phyloP scores from a whole-genome alignment of 1,140 invertebrate genomes.

The Hirudo medicinalis region DNA sequence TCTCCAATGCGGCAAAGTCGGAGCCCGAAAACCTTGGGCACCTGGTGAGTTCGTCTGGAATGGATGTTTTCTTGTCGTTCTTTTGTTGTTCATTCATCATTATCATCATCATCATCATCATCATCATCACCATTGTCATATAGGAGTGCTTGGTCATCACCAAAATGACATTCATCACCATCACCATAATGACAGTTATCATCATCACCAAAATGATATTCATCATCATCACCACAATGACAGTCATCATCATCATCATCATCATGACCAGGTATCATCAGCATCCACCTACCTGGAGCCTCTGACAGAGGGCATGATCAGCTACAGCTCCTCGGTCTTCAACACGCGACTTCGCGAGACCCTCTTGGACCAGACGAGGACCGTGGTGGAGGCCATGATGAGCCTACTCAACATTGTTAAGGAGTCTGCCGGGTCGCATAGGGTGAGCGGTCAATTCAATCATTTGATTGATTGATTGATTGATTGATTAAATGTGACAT shows the following conservation, averaged over 20 bases:
- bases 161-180: not conserved
- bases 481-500: not conserved
- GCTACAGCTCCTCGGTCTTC: too few relatives aligned
- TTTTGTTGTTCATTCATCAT: not conserved
- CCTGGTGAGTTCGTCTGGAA: constrained; percentile 43
- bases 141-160: not conserved
- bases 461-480: not conserved
- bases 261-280: constrained; percentile 50
- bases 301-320: constrained; percentile 61
- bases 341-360: constrained; percentile 26
- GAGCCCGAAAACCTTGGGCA: constrained; percentile 89
- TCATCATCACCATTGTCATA: not conserved
- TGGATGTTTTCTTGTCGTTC: constrained; percentile 7
- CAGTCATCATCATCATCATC: not conserved
- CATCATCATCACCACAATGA: not conserved
- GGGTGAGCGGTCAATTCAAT: constrained; percentile 34
- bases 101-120: constrained; percentile 1
- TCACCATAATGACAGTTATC: not conserved
- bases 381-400: constrained; percentile 74
- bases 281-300: constrained; percentile 71
- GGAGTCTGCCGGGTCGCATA: constrained; percentile 80
- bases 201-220: not conserved
- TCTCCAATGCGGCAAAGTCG: constrained; percentile 65
- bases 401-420: constrained; percentile 73
- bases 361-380: constrained; percentile 80